Evolutionary conservation across 1,140 invertebrate genomes (phyloP).

Genomic region (Druon quercuslanigerum): DNA sequence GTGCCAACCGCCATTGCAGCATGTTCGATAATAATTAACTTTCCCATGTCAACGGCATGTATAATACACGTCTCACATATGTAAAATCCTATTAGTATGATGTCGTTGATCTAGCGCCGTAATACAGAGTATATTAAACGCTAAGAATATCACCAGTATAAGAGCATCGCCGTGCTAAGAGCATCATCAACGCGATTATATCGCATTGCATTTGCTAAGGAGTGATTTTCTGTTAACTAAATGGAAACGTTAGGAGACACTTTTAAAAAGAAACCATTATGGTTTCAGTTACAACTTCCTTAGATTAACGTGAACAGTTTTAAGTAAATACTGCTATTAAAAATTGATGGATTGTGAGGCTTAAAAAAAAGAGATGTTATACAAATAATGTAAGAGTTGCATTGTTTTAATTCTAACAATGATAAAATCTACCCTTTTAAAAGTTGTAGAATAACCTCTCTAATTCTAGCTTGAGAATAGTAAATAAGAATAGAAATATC

Average conservation of each 20-base stretch:
- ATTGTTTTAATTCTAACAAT: too few species aligned
- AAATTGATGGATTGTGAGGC: too few species aligned
- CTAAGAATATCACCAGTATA: slow-evolving; percentile 21
- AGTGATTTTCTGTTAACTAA: slow-evolving; percentile 16
- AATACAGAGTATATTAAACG: slow-evolving; percentile 19
- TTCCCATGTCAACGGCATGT: slow-evolving; percentile 47
- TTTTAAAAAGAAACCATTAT: background rate
- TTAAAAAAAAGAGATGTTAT: too few species aligned
- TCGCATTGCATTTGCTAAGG: background rate
- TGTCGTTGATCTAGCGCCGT: slow-evolving; percentile 12
- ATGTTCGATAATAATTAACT: slow-evolving; percentile 63
- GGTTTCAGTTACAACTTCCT: background rate
- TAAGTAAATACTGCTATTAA: too few species aligned
- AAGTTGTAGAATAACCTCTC: too few species aligned
- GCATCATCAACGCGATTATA: slow-evolving; percentile 15
- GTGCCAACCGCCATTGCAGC: slow-evolving; percentile 12
- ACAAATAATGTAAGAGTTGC: too few species aligned
- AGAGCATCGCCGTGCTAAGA: slow-evolving; percentile 13
- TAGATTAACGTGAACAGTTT: background rate
- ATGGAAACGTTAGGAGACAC: slow-evolving; percentile 1
- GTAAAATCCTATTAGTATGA: background rate
- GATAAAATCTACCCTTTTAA: too few species aligned
- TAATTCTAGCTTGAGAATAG: too few species aligned
- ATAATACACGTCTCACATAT: slow-evolving; percentile 26
- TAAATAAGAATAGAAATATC: too few species aligned